Evolutionary conservation across 2,113 vertebrate genomes (phyloP).

Genomic region (Himantopus leucocephalus): DNA sequence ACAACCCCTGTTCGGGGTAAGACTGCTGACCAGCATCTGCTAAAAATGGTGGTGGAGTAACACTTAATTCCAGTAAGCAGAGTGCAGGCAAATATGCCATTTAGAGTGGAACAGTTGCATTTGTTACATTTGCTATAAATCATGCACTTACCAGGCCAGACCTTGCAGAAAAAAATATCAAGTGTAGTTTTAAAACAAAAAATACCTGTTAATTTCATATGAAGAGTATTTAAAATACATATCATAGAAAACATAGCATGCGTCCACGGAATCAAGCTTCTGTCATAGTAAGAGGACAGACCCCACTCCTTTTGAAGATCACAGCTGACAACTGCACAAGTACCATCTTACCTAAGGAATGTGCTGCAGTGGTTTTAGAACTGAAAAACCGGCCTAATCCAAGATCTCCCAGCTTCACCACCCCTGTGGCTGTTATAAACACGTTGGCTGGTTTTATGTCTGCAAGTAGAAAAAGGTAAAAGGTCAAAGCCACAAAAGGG

Average conservation of each 20-base stretch:
- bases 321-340: not conserved
- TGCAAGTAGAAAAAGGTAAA: slow-evolving; percentile 53
- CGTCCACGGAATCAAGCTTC: not conserved
- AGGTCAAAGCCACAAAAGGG: slow-evolving; percentile 46
- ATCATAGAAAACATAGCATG: not conserved
- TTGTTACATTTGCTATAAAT: no score
- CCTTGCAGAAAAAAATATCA: no score
- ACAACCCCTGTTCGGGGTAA: no score
- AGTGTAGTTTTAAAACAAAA: no score
- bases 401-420: slow-evolving; percentile 87
- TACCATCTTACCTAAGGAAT: slow-evolving; percentile 82
- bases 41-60: no score
- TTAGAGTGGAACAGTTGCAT: no score
- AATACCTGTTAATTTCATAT: no score
- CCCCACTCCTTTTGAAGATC: not conserved
- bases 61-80: no score
- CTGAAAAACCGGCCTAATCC: slow-evolving; percentile 88
- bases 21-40: no score
- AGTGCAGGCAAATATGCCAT: no score
- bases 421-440: slow-evolving; percentile 87
- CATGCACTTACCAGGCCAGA: no score
- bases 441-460: slow-evolving; percentile 91
- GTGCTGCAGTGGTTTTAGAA: slow-evolving; percentile 87
- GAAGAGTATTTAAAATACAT: not conserved
- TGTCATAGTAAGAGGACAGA: not conserved